Percentiles rank a stretch among this genome's conserved stretches.
These are phyloP conservation scores for Hylaea fasciaria DNA, from an alignment of 2,888 invertebrate genomes.

Conservation along the genomic window DNA sequence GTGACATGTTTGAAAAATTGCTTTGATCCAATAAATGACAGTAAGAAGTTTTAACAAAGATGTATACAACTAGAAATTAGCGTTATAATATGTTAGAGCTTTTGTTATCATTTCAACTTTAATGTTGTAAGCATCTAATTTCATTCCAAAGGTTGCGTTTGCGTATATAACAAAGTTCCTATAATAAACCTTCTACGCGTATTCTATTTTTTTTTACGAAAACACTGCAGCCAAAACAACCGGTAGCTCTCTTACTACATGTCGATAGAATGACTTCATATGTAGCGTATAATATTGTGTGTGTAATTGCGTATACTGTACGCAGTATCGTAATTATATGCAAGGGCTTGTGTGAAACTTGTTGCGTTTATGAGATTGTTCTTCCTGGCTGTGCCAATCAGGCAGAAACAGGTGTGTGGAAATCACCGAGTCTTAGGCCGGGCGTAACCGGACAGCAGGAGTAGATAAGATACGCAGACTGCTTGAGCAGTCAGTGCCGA, in stretches of 20 bases:
- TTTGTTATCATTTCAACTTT: too few species aligned
- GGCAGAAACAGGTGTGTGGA: slow-evolving; percentile 24
- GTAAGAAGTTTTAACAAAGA: too few species aligned
- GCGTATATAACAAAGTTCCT: too few species aligned
- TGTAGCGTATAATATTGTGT: slow-evolving; percentile 46
- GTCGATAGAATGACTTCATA: slow-evolving; percentile 60
- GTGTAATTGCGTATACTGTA: slow-evolving; percentile 51
- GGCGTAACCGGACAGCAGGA: not conserved
- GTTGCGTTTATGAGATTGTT: slow-evolving; percentile 26
- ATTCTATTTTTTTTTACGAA: not conserved
- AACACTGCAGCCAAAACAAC: not conserved
- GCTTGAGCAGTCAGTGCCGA: not conserved
- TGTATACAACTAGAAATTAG: too few species aligned
- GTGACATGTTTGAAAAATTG: too few species aligned
- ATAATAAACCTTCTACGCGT: too few species aligned
- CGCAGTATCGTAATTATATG: slow-evolving; percentile 36
- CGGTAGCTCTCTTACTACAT: slow-evolving; percentile 5
- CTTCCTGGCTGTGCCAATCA: slow-evolving; percentile 30
- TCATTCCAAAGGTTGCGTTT: too few species aligned
- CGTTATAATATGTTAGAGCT: too few species aligned
- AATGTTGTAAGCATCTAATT: too few species aligned
- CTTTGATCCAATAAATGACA: too few species aligned
- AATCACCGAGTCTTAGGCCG: slow-evolving; percentile 9
- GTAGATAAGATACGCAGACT: not conserved
- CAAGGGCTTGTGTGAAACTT: slow-evolving; percentile 30